Evolutionary conservation across 2,113 vertebrate species (phyloP).

Genomic region (Vulpes vulpes): DNA sequence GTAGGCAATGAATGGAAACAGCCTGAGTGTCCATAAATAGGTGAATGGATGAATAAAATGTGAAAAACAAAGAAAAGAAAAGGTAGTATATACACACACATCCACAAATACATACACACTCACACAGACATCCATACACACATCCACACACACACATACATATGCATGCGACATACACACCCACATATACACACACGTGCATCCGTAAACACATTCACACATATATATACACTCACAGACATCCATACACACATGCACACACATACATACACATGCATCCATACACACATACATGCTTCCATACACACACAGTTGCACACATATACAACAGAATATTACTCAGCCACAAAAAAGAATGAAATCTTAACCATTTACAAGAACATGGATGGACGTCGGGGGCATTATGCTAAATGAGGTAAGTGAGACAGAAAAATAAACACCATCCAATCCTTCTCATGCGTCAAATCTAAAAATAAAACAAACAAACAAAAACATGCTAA

Average conservation of each 20-base stretch:
- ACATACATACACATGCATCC: too few species aligned
- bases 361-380: neutral
- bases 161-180: too few species aligned
- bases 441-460: too few species aligned
- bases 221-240: neutral
- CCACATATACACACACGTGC: too few species aligned
- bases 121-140: too few species aligned
- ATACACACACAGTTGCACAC: neutral
- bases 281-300: too few species aligned
- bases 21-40: neutral
- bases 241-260: too few species aligned
- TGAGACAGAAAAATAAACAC: neutral
- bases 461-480: neutral
- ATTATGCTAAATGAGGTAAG: neutral
- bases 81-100: neutral
- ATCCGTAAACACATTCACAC: neutral
- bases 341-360: neutral
- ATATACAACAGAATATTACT: neutral
- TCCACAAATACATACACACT: too few species aligned
- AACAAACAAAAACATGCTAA: neutral
- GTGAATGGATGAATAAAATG: neutral
- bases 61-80: neutral
- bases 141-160: too few species aligned
- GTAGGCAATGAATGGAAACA: neutral
- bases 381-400: neutral